These are phyloP conservation scores for Megalops atlanticus DNA, from an alignment of 2,113 vertebrate genomes.

Conservation along the genomic window DNA sequence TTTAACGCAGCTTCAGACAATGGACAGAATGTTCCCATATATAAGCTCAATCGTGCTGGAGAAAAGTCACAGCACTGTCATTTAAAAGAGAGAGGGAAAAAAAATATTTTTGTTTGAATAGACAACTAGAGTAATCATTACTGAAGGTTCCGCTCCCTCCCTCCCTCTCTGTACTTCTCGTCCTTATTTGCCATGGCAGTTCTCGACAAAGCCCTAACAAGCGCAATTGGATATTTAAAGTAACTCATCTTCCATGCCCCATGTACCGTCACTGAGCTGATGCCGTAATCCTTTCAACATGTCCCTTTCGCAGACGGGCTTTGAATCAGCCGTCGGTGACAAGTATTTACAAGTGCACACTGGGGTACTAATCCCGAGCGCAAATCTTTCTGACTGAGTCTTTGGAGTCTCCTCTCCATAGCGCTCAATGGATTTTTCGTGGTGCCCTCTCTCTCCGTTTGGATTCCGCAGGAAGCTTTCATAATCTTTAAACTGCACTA, in stretches of 20 bases:
- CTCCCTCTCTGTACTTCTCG: constrained; percentile 38
- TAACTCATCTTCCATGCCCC: constrained; percentile 59
- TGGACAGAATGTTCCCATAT: not conserved
- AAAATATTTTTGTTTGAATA: not conserved
- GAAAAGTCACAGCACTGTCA: not conserved
- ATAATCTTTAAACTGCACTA: too few species aligned
- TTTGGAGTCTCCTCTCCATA: not conserved
- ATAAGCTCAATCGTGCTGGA: not conserved
- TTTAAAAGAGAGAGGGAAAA: not conserved
- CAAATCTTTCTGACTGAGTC: not conserved
- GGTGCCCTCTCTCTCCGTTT: not conserved
- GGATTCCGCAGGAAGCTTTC: not conserved
- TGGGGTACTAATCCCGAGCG: constrained; percentile 9
- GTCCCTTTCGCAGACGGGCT: constrained; percentile 42
- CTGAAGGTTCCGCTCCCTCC: constrained; percentile 23
- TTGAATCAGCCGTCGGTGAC: constrained; percentile 45
- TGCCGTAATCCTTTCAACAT: constrained; percentile 61
- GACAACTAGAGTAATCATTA: constrained; percentile 50
- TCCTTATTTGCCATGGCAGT: constrained; percentile 54
- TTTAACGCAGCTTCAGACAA: not conserved
- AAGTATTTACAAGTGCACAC: constrained; percentile 34
- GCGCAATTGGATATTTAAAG: constrained; percentile 54
- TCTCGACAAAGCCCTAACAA: constrained; percentile 54
- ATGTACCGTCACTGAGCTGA: constrained; percentile 63
- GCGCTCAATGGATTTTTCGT: not conserved